Conservation (phyloP, 2,888 invertebrate genomes). For the Epirrhoe tristata region DNA sequence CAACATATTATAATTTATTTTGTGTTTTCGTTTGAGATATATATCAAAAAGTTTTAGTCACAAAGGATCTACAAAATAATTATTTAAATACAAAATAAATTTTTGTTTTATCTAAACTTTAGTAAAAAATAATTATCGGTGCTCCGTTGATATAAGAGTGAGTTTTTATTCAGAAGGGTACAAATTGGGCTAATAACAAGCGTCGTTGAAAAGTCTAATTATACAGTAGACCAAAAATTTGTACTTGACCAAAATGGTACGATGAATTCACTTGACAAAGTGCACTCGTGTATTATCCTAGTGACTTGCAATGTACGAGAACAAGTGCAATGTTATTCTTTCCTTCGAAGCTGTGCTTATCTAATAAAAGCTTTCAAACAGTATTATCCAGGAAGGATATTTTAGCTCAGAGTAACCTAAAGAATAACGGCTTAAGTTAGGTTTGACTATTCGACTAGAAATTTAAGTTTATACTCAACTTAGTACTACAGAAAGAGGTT, state of each 20-base stretch:
- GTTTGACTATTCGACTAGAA: neutral
- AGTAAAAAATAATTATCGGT: too few relatives aligned
- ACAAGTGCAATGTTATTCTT: neutral
- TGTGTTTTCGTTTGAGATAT: neutral
- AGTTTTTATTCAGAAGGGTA: neutral
- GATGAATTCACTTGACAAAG: neutral
- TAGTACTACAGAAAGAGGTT: too few relatives aligned
- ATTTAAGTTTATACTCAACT: neutral
- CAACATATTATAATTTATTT: neutral
- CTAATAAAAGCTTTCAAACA: neutral
- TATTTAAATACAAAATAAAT: neutral
- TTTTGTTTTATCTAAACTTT: too few relatives aligned
- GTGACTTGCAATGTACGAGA: neutral
- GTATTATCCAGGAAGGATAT: neutral
- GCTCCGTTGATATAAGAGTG: neutral
- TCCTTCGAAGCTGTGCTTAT: slow-evolving; percentile 1
- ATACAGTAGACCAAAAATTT: neutral
- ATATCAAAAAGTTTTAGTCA: neutral
- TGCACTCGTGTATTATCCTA: neutral
- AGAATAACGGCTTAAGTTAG: neutral
- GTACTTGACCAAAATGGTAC: neutral
- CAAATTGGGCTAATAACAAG: neutral
- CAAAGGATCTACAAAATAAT: neutral
- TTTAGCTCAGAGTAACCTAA: neutral
- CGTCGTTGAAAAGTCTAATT: neutral